Evolutionary conservation across 2,888 invertebrate genomes (phyloP).

Genomic region (Hydropsyche betteni): DNA sequence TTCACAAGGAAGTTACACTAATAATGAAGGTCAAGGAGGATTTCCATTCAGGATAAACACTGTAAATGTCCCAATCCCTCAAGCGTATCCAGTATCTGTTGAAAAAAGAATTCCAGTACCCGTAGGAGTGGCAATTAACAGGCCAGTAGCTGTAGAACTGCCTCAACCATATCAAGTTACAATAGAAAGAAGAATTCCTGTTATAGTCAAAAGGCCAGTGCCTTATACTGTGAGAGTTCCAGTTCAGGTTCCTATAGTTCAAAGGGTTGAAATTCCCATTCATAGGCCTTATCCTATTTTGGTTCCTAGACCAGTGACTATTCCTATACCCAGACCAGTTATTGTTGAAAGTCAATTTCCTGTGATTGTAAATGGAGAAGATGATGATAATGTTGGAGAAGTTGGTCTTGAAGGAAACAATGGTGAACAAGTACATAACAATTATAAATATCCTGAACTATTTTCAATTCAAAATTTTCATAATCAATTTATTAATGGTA

Average conservation of each 20-base stretch:
- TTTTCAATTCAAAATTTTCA: too few relatives aligned
- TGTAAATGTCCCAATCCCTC: conserved; percentile 52
- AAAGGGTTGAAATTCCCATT: conserved; percentile 17
- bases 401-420: not conserved
- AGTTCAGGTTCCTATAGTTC: conserved; percentile 34
- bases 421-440: conserved; percentile 6
- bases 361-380: conserved; percentile 32
- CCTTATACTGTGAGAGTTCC: conserved; percentile 45
- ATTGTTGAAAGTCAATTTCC: conserved; percentile 35
- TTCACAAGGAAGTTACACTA: too few relatives aligned
- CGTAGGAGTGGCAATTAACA: conserved; percentile 6
- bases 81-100: conserved; percentile 35
- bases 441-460: too few relatives aligned
- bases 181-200: conserved; percentile 30
- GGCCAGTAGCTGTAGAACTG: conserved; percentile 17
- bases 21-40: too few relatives aligned
- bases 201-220: conserved; percentile 28
- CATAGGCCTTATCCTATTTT: conserved; percentile 34
- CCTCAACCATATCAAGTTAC: conserved; percentile 34
- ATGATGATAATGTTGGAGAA: conserved; percentile 25
- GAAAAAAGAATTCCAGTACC: conserved; percentile 35
- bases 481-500: too few relatives aligned
- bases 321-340: conserved; percentile 27
- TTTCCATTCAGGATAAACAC: not conserved
- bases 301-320: conserved; percentile 31